A percentile compares a stretch with the other conserved stretches of the same genome.
Evolutionary conservation across 2,113 vertebrate species (phyloP).

Genomic region (Scophthalmus maximus): DNA sequence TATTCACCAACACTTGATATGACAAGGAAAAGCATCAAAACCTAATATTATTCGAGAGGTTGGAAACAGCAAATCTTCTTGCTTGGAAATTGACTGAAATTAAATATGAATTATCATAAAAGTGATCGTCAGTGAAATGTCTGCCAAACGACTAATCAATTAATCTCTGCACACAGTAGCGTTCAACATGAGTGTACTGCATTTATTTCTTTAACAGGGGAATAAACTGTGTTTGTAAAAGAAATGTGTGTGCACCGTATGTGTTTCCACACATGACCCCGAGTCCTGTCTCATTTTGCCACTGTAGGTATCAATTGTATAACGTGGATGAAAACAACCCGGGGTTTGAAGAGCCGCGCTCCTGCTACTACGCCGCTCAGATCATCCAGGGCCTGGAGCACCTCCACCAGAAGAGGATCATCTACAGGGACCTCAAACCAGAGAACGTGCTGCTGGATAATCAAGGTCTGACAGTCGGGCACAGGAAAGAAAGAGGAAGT

Average conservation of each 20-base stretch:
- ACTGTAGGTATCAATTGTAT: slow-evolving; percentile 86
- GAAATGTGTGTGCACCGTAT: background rate
- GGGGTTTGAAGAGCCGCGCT: slow-evolving; percentile 77
- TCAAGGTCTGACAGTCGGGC: slow-evolving; percentile 69
- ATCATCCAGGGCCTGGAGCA: slow-evolving; percentile 86
- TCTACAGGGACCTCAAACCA: slow-evolving; percentile 92
- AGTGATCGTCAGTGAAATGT: too few relatives aligned
- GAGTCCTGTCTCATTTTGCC: slow-evolving; percentile 7
- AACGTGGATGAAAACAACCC: slow-evolving; percentile 86
- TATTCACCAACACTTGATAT: background rate
- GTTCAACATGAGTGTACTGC: too few relatives aligned
- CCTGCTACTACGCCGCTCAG: slow-evolving; percentile 83
- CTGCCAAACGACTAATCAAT: too few relatives aligned
- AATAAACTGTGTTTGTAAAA: background rate
- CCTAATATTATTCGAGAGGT: too few relatives aligned
- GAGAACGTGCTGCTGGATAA: slow-evolving; percentile 92
- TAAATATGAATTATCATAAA: too few relatives aligned
- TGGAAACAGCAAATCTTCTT: too few relatives aligned
- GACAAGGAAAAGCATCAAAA: background rate
- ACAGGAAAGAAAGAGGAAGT: background rate
- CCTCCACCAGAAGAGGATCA: slow-evolving; percentile 85
- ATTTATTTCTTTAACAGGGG: background rate
- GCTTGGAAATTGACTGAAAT: too few relatives aligned
- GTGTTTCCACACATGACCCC: too few relatives aligned
- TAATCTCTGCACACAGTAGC: background rate